Percentiles rank a stretch among this genome's conserved stretches.
Evolutionary conservation across 2,888 invertebrate genomes (phyloP).

Genomic region (Ophraella communa): DNA sequence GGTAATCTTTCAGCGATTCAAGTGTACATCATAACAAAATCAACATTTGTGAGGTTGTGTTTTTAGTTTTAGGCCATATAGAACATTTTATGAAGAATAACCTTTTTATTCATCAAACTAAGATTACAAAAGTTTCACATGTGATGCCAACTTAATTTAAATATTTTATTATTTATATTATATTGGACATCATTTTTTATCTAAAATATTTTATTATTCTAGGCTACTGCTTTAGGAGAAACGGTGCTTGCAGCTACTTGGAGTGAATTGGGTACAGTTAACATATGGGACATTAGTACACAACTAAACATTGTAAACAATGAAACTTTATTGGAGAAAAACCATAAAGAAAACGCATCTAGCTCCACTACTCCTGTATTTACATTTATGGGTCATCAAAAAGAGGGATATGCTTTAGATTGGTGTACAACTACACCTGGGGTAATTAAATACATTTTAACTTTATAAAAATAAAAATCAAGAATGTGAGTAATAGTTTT

Average conservation of each 20-base stretch:
- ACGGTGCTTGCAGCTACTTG: slow-evolving; percentile 86
- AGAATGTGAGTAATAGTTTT: too few species aligned
- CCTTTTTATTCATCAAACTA: too few species aligned
- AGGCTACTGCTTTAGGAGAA: slow-evolving; percentile 69
- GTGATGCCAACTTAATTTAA: too few species aligned
- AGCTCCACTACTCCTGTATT: slow-evolving; percentile 73
- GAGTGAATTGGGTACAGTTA: slow-evolving; percentile 94
- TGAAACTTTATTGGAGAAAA: slow-evolving; percentile 66
- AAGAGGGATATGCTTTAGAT: slow-evolving; percentile 94
- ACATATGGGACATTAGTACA: slow-evolving; percentile 87
- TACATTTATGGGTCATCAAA: slow-evolving; percentile 89
- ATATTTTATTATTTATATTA: too few species aligned
- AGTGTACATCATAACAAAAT: too few species aligned
- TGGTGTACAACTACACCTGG: slow-evolving; percentile 87
- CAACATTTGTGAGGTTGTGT: too few species aligned
- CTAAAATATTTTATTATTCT: slow-evolving; percentile 29
- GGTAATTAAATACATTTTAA: slow-evolving; percentile 55
- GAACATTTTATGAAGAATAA: too few species aligned
- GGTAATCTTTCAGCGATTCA: too few species aligned
- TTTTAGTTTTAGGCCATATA: too few species aligned
- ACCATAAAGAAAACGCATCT: slow-evolving; percentile 66
- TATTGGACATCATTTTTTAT: too few species aligned
- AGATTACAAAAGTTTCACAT: too few species aligned
- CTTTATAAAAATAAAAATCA: too few species aligned
- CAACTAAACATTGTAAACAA: slow-evolving; percentile 84